Percentiles rank a stretch among this genome's conserved stretches.
Evolutionary conservation across 2,888 invertebrate species (phyloP).

Genomic region (Caenorhabditis sp.): DNA sequence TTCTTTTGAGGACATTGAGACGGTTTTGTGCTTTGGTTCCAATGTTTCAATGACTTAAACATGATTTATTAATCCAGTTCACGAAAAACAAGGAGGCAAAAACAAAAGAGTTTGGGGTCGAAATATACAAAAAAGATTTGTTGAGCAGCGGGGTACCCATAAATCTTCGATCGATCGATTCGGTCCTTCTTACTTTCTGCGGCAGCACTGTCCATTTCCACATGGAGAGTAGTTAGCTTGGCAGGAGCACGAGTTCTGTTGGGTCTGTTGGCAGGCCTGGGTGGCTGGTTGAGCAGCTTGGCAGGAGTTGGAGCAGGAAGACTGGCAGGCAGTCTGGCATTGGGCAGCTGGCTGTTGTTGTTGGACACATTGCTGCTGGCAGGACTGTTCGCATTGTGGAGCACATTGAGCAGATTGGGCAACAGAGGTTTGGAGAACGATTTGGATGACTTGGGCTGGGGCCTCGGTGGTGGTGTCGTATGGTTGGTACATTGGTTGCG

Average conservation of each 20-base stretch:
- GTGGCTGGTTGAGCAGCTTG: slow-evolving; percentile 68
- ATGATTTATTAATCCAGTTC: slow-evolving; percentile 31
- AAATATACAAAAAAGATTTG: slow-evolving; percentile 59
- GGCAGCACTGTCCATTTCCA: slow-evolving; percentile 73
- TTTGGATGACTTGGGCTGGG: slow-evolving; percentile 62
- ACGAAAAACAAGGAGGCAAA: slow-evolving; percentile 31
- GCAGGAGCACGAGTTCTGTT: slow-evolving; percentile 58
- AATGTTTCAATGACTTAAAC: background rate
- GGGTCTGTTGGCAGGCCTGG: slow-evolving; percentile 67
- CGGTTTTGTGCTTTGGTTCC: slow-evolving; percentile 30
- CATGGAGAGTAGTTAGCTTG: slow-evolving; percentile 73
- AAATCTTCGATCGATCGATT: slow-evolving; percentile 61
- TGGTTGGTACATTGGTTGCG: slow-evolving; percentile 63
- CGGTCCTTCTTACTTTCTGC: slow-evolving; percentile 67
- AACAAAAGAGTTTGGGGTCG: slow-evolving; percentile 45
- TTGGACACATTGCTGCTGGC: slow-evolving; percentile 71
- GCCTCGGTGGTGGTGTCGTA: slow-evolving; percentile 59
- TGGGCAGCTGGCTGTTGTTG: slow-evolving; percentile 71
- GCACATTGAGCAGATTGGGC: slow-evolving; percentile 71
- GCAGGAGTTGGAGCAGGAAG: slow-evolving; percentile 68
- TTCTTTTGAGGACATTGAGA: background rate
- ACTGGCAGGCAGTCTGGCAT: slow-evolving; percentile 71
- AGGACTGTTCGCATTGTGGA: slow-evolving; percentile 72
- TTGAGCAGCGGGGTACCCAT: slow-evolving; percentile 58
- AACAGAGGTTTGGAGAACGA: slow-evolving; percentile 67